Conservation (phyloP, 1,140 invertebrate genomes). For the Heterodera carotae region DNA sequence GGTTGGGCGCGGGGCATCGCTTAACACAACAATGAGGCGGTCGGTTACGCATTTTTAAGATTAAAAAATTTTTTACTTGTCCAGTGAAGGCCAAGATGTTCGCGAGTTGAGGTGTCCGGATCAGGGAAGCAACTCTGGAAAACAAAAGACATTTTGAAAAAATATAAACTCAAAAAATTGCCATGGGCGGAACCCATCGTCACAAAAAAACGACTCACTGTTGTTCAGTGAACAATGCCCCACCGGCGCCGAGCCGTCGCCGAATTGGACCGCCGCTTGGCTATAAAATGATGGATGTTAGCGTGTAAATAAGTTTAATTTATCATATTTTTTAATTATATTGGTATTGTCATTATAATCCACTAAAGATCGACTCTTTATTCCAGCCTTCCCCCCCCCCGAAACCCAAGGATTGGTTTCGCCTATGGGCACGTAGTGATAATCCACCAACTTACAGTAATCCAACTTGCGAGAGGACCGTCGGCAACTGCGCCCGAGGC, state of each 20-base stretch:
- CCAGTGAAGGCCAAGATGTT: neutral
- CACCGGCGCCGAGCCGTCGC: neutral
- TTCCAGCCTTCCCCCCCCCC: no score
- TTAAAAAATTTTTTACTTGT: neutral
- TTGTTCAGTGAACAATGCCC: neutral
- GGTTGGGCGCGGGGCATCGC: neutral
- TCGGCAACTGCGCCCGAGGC: neutral
- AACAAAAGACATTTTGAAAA: no score
- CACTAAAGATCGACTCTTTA: no score
- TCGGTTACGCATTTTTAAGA: neutral
- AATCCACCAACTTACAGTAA: conserved; percentile 1
- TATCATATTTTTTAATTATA: no score
- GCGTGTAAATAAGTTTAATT: no score
- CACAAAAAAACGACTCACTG: no score
- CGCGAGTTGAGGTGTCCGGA: neutral
- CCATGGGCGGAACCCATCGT: no score
- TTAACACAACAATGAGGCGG: neutral
- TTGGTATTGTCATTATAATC: no score
- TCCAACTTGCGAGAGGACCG: neutral
- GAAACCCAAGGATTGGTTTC: no score
- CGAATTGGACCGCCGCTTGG: neutral
- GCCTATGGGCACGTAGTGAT: no score
- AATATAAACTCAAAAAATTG: no score
- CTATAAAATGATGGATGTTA: neutral
- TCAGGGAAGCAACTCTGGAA: neutral